Percentiles rank a stretch among this genome's conserved stretches.
Conservation (phyloP, 2,113 vertebrate genomes). For the Syngnathus floridae region DNA sequence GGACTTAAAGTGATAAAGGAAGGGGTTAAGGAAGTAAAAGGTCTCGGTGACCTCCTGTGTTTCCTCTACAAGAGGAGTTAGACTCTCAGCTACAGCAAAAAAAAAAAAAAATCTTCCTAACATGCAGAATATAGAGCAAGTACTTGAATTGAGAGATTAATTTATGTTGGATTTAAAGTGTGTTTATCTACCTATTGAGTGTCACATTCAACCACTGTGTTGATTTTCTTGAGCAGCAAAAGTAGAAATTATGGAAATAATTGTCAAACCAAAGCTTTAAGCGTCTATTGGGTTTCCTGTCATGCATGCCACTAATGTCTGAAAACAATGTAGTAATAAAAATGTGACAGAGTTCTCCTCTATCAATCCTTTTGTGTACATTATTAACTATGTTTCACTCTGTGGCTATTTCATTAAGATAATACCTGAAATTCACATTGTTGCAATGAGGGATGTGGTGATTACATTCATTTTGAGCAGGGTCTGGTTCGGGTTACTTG, state of each 20-base stretch:
- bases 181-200: conserved; percentile 3
- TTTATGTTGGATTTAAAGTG: conserved; percentile 3
- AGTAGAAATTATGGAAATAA: background rate
- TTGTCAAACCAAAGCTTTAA: background rate
- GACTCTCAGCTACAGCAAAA: conserved; percentile 39
- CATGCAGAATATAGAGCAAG: background rate
- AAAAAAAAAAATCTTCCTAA: conserved; percentile 12
- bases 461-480: background rate
- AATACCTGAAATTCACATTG: background rate
- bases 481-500: too few relatives aligned
- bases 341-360: background rate
- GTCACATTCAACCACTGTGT: background rate
- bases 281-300: background rate
- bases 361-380: background rate
- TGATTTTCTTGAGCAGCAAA: background rate
- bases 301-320: background rate
- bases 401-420: background rate
- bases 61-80: conserved; percentile 56
- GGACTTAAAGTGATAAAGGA: conserved; percentile 37
- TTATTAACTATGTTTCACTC: background rate
- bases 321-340: background rate
- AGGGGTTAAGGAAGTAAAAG: conserved; percentile 61
- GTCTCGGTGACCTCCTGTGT: conserved; percentile 63
- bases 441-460: background rate
- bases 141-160: conserved; percentile 1